Conservation (phyloP, 1,140 invertebrate species). For the Akabosia matsudoensis region DNA sequence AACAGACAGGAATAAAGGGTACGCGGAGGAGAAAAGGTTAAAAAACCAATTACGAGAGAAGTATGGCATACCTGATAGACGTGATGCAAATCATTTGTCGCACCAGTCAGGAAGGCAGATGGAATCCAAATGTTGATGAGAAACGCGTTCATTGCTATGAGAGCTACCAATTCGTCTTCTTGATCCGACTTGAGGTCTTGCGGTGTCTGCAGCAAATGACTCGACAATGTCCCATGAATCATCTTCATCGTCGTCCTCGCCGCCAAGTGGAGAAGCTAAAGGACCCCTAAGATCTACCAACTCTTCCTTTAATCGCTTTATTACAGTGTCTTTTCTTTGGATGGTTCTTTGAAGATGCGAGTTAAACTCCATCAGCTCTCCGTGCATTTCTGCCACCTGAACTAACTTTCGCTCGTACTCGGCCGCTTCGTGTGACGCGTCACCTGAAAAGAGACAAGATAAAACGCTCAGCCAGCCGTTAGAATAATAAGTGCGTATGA, state of each 20-base stretch:
- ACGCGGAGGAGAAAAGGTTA: not conserved
- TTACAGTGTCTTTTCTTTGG: slow-evolving; percentile 61
- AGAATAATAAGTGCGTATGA: not conserved
- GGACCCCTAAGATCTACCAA: slow-evolving; percentile 68
- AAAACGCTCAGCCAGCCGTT: too few species aligned
- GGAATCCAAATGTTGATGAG: slow-evolving; percentile 88
- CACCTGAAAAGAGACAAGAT: not conserved
- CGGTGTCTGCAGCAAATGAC: slow-evolving; percentile 21
- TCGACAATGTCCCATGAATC: slow-evolving; percentile 45
- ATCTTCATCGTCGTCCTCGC: slow-evolving; percentile 49
- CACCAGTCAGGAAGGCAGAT: slow-evolving; percentile 79
- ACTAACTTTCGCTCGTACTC: slow-evolving; percentile 86
- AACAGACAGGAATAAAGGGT: too few species aligned
- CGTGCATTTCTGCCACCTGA: slow-evolving; percentile 92
- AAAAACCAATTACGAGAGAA: not conserved
- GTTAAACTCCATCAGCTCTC: slow-evolving; percentile 92
- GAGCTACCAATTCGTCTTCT: slow-evolving; percentile 12
- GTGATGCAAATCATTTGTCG: slow-evolving; percentile 71
- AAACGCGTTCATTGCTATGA: slow-evolving; percentile 52
- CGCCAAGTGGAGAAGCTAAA: slow-evolving; percentile 54
- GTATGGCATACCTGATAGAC: slow-evolving; percentile 72
- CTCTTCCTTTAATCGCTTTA: slow-evolving; percentile 64
- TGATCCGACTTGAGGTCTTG: not conserved
- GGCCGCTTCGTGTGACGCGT: slow-evolving; percentile 61
- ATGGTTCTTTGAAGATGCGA: slow-evolving; percentile 60